Base-by-base conservation (phyloP, 2,888 invertebrate genomes). In the Meghimatium bilineatum region DNA sequence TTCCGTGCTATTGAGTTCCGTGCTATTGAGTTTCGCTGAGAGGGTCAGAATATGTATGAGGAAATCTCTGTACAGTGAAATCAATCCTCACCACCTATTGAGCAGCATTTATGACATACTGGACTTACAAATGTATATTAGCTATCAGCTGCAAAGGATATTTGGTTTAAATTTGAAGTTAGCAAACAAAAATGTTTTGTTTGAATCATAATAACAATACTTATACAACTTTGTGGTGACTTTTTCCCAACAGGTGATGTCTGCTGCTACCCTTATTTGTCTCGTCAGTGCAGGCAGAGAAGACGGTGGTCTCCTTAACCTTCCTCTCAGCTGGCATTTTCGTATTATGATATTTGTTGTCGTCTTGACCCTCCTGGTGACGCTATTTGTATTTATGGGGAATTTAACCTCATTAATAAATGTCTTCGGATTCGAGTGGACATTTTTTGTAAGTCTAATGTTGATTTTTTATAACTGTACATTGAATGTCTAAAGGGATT, bases 311-410 rank as follows among this genome's bases (percentile, higher is more conserved):
- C 86, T 90, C 20, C 88, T 90, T 8, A 86, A 86, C 67, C 85
- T 90, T 36, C 91, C 91, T 2, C 86, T 90, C 1, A 88, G 87
- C 75, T 91, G 91, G 91, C 91, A 90, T 82, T 88, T 90, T 66
- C 88, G 91, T n/a, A 86, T 89, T 83, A 90, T 90, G 89, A 82
- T 91, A n/a, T 91, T 90, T 85, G 89, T 90, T 1, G 80, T 90
- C 12, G 86, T 90, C 2, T 79, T 88, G 63, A 89, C 90, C 0
- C 80, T 89, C 20, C 83, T 91, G 66, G 87, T 87, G 56, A 89
- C 88, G 56, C 60, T 88, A 0, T 60, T 86, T 29, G 60, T 89
- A 29, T 85, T 89, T 83, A 36, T 87, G 38, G 85, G 88, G 34
- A 86, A 90, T 76, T 67, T 89, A 66, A 90, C 91, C 1, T 88